Percentiles rank a stretch among this genome's conserved stretches.
Conservation (phyloP, 2,113 vertebrate species). For the Progne subis region DNA sequence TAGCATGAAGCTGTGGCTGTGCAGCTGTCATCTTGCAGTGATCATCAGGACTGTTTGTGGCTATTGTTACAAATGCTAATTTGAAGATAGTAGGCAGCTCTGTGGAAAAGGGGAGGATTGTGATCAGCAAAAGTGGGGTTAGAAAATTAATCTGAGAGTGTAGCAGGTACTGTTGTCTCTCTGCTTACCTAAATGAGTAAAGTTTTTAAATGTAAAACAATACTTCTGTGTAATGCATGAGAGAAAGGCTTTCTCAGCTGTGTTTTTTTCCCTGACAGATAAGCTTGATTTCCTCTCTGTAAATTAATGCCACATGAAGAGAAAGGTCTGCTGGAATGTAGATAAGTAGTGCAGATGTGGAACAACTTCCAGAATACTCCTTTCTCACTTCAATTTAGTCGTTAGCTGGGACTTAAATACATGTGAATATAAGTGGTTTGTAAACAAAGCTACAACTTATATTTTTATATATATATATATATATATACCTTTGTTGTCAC, state of each 20-base stretch:
- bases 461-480: neutral
- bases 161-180: neutral
- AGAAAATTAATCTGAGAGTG: neutral
- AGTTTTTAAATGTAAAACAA: neutral
- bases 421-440: neutral
- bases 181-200: neutral
- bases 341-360: neutral
- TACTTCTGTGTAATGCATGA: neutral
- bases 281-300: slow-evolving; percentile 17
- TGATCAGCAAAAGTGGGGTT: neutral
- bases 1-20: neutral
- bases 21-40: neutral
- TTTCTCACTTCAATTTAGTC: neutral
- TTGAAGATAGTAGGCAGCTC: neutral
- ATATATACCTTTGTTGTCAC: neutral
- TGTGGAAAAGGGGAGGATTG: neutral
- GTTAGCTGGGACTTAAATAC: neutral
- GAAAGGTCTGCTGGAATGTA: neutral
- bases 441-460: neutral
- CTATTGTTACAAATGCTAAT: neutral
- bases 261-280: neutral
- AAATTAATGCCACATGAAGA: slow-evolving; percentile 46
- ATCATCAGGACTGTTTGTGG: neutral
- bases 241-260: neutral
- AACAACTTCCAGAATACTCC: neutral